These are phyloP conservation scores for Menidia beryllina DNA, from an alignment of 2,113 vertebrate species.

Conservation along the genomic window DNA sequence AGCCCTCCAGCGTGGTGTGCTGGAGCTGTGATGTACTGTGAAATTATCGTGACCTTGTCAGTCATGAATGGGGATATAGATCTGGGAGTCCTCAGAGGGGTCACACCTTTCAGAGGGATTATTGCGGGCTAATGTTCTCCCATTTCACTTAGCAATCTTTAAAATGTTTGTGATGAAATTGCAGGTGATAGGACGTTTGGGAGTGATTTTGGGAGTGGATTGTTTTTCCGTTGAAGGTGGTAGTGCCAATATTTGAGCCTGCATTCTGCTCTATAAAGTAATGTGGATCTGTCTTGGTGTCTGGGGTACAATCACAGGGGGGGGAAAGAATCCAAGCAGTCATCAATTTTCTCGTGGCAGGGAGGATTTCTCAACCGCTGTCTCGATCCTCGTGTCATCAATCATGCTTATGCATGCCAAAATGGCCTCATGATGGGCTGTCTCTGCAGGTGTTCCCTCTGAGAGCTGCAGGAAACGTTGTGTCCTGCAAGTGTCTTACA, in stretches of 20 bases:
- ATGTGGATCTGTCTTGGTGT: slow-evolving; percentile 47
- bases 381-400: slow-evolving; percentile 76
- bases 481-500: slow-evolving; percentile 55
- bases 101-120: slow-evolving; percentile 4
- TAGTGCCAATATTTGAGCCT: slow-evolving; percentile 24
- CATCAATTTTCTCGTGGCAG: slow-evolving; percentile 49
- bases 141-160: slow-evolving; percentile 21
- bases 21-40: slow-evolving; percentile 49
- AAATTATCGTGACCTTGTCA: slow-evolving; percentile 66
- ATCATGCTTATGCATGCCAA: slow-evolving; percentile 81
- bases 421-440: slow-evolving; percentile 77
- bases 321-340: slow-evolving; percentile 58
- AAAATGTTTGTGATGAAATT: slow-evolving; percentile 19
- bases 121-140: slow-evolving; percentile 14
- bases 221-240: slow-evolving; percentile 20
- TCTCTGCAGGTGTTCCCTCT: slow-evolving; percentile 76
- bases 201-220: slow-evolving; percentile 21
- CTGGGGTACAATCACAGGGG: slow-evolving; percentile 36
- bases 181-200: slow-evolving; percentile 40
- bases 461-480: slow-evolving; percentile 76
- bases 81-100: slow-evolving; percentile 16
- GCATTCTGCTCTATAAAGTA: slow-evolving; percentile 27
- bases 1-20: slow-evolving; percentile 36
- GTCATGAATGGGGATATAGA: slow-evolving; percentile 42
- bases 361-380: slow-evolving; percentile 65